Base-by-base conservation (phyloP, 2,888 invertebrate genomes). In the Noctuana brunneofusca region DNA sequence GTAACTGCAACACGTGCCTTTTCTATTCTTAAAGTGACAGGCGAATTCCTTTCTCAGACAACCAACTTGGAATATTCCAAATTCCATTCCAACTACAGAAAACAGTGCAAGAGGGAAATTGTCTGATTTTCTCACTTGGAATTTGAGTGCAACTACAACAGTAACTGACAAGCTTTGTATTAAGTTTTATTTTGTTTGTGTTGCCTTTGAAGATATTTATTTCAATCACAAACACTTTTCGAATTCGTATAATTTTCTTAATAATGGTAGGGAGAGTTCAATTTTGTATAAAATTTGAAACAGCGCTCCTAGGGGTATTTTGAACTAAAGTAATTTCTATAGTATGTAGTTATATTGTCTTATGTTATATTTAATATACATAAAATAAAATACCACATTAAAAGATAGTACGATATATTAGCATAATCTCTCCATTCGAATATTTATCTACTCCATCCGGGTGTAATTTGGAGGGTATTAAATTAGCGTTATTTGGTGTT, bases 401-500 rank as follows among this genome's bases (percentile, higher is more conserved):
- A 41, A 48, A 48, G 55, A 58, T 52, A 58, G 20, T 49, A 16
- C 27, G 27, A 58, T 2, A 50, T 50, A 52, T 58, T 58, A 70
- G 54, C 66, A 68, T 70, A 71, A 69, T 68, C 66, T 65, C 66
- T 60, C 65, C 60, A 70, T 67, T 58, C 41, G 32, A 52, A 58
- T 69, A 64, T 69, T 67, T 69, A 66, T 65, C 46, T 64, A 67
- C 62, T 58, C 68, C 62, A 59, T 64, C 58, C 32, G 68, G 64
- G 64, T 59, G 68, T 65, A 68, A 71, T 72, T 70, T 73, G 66
- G 69, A 63, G 62, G 60, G 69, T 69, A 74, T 75, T 74, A 75
- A 69, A 74, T 75, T 74, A 75, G 69, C 72, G 58, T 67, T 70
- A 74, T 74, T 67, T 69, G 69, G 75, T 78, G 75, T 72, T 73